Conservation (phyloP, 2,113 vertebrate genomes). For the Gracilinanus agilis region DNA sequence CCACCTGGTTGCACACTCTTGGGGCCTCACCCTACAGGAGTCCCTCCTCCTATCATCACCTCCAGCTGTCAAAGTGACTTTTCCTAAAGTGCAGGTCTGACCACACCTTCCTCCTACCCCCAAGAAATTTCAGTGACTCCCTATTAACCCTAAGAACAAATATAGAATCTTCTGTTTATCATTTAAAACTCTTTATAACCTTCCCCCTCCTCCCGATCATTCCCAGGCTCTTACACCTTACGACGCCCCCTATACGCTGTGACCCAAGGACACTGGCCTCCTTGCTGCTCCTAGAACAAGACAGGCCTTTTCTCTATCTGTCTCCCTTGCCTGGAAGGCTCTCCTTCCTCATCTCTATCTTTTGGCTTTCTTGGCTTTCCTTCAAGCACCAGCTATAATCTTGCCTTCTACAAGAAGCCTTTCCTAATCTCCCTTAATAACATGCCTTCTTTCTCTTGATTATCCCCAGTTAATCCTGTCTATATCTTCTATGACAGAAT, state of each 20-base stretch:
- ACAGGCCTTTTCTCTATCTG: not conserved
- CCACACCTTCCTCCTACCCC: too few relatives aligned
- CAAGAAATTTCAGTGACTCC: too few relatives aligned
- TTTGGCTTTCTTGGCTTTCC: not conserved
- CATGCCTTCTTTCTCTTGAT: not conserved
- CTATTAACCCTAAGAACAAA: too few relatives aligned
- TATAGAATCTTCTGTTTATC: too few relatives aligned
- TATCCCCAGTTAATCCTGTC: not conserved
- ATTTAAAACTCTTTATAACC: too few relatives aligned
- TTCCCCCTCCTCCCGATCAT: too few relatives aligned
- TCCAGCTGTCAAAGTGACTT: too few relatives aligned
- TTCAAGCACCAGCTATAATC: not conserved
- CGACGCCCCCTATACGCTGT: not conserved
- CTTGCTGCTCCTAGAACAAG: not conserved
- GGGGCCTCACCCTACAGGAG: too few relatives aligned
- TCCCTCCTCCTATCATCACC: too few relatives aligned
- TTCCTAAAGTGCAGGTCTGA: too few relatives aligned
- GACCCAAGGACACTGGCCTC: not conserved
- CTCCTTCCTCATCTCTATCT: not conserved
- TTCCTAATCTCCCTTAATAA: not conserved
- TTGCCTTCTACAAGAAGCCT: not conserved
- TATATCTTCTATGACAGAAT: not conserved
- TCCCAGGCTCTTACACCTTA: not conserved
- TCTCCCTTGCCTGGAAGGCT: not conserved
- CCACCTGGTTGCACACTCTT: too few relatives aligned